Evolutionary conservation across 2,113 vertebrate species (phyloP).

Genomic region (Panurus biarmicus): DNA sequence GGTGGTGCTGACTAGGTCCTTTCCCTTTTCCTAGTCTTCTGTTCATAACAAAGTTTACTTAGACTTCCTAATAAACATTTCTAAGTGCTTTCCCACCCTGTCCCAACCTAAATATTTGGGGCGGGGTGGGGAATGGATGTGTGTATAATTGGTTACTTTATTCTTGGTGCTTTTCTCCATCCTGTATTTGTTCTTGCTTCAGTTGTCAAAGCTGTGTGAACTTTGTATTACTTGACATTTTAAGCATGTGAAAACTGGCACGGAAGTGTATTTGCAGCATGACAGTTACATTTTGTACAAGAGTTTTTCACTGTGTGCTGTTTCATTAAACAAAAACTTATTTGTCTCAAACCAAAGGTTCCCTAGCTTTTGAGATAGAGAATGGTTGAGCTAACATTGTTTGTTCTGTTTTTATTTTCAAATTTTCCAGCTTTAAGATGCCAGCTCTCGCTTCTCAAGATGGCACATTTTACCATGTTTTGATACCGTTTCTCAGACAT

Average conservation of each 20-base stretch:
- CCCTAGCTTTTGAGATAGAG: not conserved
- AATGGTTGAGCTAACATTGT: not conserved
- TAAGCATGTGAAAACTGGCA: not conserved
- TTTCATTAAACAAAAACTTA: not conserved
- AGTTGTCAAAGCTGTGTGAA: not conserved
- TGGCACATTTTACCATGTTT: not conserved
- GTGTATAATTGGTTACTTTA: not conserved
- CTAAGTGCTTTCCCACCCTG: not conserved
- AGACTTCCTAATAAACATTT: not conserved
- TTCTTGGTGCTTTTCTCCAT: not conserved
- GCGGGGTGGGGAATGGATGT: fast-evolving
- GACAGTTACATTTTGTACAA: not conserved
- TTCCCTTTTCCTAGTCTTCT: not conserved
- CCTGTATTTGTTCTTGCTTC: not conserved
- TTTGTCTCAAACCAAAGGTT: not conserved
- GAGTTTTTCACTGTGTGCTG: not conserved
- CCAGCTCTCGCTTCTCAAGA: not conserved
- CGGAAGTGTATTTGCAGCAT: not conserved
- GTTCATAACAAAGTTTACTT: not conserved
- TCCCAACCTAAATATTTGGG: not conserved
- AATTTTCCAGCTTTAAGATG: not conserved
- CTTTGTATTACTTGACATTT: not conserved
- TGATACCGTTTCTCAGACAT: not conserved
- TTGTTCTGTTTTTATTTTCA: not conserved
- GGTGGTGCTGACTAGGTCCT: not conserved